These are phyloP conservation scores for Sanderia malayensis DNA, from an alignment of 30 jellyfish, hydroid and myxozoan species.

Conservation along the genomic window DNA sequence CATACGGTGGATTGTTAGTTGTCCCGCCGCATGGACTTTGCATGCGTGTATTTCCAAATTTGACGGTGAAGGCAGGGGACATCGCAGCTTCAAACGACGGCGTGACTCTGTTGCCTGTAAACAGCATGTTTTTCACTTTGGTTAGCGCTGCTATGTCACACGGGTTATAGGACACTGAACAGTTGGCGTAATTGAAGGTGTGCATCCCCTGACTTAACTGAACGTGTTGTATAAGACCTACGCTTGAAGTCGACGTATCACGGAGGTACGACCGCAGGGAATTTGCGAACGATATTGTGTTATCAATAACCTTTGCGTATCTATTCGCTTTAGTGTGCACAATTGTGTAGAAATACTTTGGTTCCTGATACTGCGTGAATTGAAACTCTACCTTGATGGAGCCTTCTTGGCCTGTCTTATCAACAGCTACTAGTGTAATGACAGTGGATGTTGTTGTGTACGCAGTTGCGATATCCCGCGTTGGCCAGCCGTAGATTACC, in stretches of 20 bases:
- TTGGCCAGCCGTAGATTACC: slow-evolving; percentile 51
- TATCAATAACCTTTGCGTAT: background rate
- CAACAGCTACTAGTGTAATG: slow-evolving; percentile 54
- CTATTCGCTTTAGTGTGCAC: background rate
- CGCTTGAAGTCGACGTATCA: slow-evolving; percentile 12
- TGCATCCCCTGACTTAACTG: background rate
- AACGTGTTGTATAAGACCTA: slow-evolving; percentile 38
- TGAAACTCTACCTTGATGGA: slow-evolving; percentile 20
- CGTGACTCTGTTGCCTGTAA: slow-evolving; percentile 27
- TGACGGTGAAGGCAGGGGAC: slow-evolving; percentile 25
- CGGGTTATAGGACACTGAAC: slow-evolving; percentile 74
- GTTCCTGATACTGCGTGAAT: slow-evolving; percentile 35
- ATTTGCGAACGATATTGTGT: slow-evolving; percentile 8
- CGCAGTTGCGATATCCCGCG: slow-evolving; percentile 21
- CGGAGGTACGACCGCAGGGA: background rate
- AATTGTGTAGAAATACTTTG: slow-evolving; percentile 40
- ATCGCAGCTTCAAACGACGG: slow-evolving; percentile 32
- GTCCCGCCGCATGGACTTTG: slow-evolving; percentile 42
- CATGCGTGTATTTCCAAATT: slow-evolving; percentile 13
- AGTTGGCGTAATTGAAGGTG: slow-evolving; percentile 44
- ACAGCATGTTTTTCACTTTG: slow-evolving; percentile 24
- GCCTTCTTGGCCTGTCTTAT: slow-evolving; percentile 60
- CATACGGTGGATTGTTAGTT: slow-evolving; percentile 54
- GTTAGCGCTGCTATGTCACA: slow-evolving; percentile 54
- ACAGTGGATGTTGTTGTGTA: slow-evolving; percentile 4